Evolutionary conservation across 2,888 invertebrate species (phyloP).

Genomic region (Agrochola circellaris): DNA sequence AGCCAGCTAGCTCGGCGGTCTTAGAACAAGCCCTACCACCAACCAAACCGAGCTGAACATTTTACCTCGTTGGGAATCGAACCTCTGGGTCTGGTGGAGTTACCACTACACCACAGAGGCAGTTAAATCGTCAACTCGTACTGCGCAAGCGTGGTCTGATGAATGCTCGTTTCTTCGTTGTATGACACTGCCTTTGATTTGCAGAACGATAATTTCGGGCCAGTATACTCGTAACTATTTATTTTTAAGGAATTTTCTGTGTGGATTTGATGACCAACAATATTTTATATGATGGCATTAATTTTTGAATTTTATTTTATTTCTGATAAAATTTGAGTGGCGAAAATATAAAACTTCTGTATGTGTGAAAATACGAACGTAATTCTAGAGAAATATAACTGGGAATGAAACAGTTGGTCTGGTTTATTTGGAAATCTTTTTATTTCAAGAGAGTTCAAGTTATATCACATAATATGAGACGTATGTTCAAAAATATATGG

Average conservation of each 20-base stretch:
- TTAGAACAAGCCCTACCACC: no score
- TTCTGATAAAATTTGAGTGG: constrained; percentile 20
- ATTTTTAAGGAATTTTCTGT: neutral
- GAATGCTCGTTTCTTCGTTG: neutral
- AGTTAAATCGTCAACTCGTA: no score
- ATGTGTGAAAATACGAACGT: constrained; percentile 12
- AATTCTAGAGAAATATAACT: constrained; percentile 17
- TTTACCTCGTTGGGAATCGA: no score
- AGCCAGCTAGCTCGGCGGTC: no score
- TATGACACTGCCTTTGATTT: neutral
- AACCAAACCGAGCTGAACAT: no score
- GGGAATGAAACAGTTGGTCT: neutral
- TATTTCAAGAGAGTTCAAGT: neutral
- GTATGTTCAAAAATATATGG: neutral
- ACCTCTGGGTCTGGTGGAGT: no score
- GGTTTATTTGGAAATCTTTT: constrained; percentile 16
- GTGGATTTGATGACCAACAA: neutral
- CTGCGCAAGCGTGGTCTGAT: neutral
- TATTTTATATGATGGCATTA: constrained; percentile 24
- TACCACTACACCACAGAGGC: no score
- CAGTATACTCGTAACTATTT: neutral
- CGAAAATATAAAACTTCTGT: constrained; percentile 30
- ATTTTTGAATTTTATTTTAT: constrained; percentile 36
- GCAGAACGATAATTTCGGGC: neutral
- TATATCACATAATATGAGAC: neutral